Conservation (phyloP, 1,140 invertebrate species). For the Drosophila jambulina region DNA sequence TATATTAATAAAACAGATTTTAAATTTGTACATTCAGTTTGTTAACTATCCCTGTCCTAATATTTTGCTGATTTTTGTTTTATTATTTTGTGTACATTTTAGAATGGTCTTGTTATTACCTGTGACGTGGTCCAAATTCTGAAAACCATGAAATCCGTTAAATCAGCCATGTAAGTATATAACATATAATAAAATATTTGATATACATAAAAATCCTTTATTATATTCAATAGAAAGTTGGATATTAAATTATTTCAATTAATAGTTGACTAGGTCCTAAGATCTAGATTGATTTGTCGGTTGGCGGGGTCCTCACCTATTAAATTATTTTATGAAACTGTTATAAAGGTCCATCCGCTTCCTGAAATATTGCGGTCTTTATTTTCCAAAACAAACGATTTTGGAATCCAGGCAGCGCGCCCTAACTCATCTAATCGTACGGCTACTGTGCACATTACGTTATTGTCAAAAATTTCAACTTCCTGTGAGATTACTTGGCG, state of each 20-base stretch:
- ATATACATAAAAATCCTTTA: no score
- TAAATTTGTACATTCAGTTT: no score
- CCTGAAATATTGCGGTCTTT: constrained; percentile 56
- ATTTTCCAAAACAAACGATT: constrained; percentile 45
- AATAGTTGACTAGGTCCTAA: neutral
- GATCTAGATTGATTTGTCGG: neutral
- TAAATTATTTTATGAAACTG: constrained; percentile 5
- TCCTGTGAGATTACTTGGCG: constrained; percentile 60
- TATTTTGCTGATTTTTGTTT: no score
- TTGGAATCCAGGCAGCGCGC: neutral
- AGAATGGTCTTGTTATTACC: no score
- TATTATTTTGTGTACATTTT: no score
- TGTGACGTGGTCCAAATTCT: no score
- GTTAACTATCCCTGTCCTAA: no score
- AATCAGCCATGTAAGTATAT: no score
- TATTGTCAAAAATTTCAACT: constrained; percentile 50
- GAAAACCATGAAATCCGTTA: no score
- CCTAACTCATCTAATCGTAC: neutral
- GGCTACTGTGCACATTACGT: constrained; percentile 12
- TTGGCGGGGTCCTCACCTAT: neutral
- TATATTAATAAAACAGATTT: no score
- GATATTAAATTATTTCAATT: neutral
- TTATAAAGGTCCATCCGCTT: constrained; percentile 27
- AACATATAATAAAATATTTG: no score
- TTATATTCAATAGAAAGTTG: no score